Conservation (phyloP, 2,888 invertebrate species). For the Sceliomorpha sp. region DNA sequence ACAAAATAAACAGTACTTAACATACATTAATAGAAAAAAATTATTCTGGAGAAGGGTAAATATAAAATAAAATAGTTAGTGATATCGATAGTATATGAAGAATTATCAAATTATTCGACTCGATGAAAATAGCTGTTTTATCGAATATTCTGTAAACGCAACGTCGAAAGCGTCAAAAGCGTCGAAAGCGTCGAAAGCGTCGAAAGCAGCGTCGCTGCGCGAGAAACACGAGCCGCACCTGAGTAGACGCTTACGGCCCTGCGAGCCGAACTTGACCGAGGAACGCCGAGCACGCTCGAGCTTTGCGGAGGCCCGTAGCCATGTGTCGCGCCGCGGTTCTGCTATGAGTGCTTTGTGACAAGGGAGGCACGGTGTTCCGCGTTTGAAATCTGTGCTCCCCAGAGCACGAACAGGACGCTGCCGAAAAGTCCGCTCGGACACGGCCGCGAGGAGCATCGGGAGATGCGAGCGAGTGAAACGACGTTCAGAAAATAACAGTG, state of each 20-base stretch:
- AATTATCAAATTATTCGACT: no score
- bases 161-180: no score
- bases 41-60: no score
- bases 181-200: no score
- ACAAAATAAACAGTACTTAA: no score
- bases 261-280: slow-evolving; percentile 35
- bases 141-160: no score
- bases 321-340: slow-evolving; percentile 70
- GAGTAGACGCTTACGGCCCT: slow-evolving; percentile 33
- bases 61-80: no score
- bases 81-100: no score
- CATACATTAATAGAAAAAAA: no score
- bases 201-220: no score
- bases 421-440: slow-evolving; percentile 40
- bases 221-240: slow-evolving; percentile 9
- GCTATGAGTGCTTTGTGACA: slow-evolving; percentile 75
- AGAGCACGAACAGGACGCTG: slow-evolving; percentile 42
- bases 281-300: slow-evolving; percentile 59
- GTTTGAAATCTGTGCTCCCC: slow-evolving; percentile 60
- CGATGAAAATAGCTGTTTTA: no score
- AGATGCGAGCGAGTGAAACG: slow-evolving; percentile 23
- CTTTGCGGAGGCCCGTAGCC: slow-evolving; percentile 66
- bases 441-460: slow-evolving; percentile 30
- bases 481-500: slow-evolving; percentile 14
- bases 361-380: slow-evolving; percentile 71